phyloP scores from a whole-genome alignment of 2,797 vertebrate species.

The Acanthiza pusilla region DNA sequence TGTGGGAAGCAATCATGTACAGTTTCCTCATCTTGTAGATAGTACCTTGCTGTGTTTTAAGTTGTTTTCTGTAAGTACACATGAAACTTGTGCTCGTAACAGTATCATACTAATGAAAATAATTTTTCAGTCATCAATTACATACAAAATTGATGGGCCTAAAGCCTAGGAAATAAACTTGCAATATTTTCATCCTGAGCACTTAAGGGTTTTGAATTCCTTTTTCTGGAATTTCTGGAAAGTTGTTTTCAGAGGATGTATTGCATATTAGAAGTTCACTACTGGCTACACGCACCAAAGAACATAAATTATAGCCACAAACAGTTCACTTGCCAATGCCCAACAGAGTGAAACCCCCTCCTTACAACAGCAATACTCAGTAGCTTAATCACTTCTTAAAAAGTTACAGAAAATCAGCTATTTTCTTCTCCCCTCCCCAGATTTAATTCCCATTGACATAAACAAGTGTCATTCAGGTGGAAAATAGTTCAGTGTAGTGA shows the following conservation, averaged over 20 bases:
- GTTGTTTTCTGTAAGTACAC: neutral
- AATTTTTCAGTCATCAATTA: conserved; percentile 1
- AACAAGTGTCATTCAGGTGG: conserved; percentile 28
- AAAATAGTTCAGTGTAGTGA: conserved; percentile 43
- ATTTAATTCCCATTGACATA: conserved; percentile 56
- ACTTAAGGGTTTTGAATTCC: conserved; percentile 34
- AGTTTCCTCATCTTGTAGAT: neutral
- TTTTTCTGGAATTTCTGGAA: conserved; percentile 54
- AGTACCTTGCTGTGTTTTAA: conserved; percentile 6
- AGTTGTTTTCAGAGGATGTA: conserved; percentile 66
- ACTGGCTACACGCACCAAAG: conserved; percentile 47
- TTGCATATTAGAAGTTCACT: conserved; percentile 49
- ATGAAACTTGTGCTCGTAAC: neutral
- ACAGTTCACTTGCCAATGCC: conserved; percentile 44
- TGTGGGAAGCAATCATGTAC: neutral
- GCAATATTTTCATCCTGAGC: conserved; percentile 25
- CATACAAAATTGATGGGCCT: neutral
- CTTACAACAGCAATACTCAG: conserved; percentile 41
- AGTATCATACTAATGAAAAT: neutral
- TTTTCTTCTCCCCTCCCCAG: conserved; percentile 22
- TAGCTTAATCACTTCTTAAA: conserved; percentile 52
- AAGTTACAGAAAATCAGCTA: conserved; percentile 40
- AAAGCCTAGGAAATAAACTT: conserved; percentile 13
- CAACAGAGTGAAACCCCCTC: conserved; percentile 2
- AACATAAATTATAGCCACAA: neutral